phyloP scores from a whole-genome alignment of 2,797 vertebrate species.

The Oophaga sylvatica region DNA sequence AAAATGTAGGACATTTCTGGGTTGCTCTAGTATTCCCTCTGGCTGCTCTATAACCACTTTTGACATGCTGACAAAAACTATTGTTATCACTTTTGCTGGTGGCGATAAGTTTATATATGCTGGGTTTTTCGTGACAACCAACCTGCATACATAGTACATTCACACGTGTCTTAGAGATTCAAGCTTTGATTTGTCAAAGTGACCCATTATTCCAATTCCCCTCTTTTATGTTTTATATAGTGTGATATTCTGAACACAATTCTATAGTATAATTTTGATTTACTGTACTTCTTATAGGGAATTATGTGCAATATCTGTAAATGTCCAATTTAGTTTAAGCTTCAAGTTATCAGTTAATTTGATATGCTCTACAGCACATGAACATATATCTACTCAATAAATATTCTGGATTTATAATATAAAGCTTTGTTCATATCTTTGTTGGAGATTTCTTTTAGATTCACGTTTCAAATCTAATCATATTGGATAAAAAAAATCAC shows the following conservation, averaged over 20 bases:
- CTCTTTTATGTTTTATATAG: constrained; percentile 11
- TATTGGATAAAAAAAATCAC: too few relatives aligned
- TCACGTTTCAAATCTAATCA: too few relatives aligned
- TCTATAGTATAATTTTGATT: background rate
- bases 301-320: background rate
- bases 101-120: constrained; percentile 65
- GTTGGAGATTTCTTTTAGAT: too few relatives aligned
- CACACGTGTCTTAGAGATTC: constrained; percentile 25
- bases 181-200: constrained; percentile 20
- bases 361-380: background rate
- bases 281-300: too few relatives aligned
- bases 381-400: background rate
- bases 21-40: constrained; percentile 67
- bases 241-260: background rate
- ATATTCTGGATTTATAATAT: background rate
- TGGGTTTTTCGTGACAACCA: constrained; percentile 58
- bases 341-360: background rate
- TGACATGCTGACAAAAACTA: constrained; percentile 68
- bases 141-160: constrained; percentile 27
- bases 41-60: constrained; percentile 66
- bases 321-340: background rate
- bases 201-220: constrained; percentile 11
- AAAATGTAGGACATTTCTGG: constrained; percentile 69
- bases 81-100: constrained; percentile 67
- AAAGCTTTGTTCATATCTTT: too few relatives aligned